Evolutionary conservation across 2,888 invertebrate genomes (phyloP).

Genomic region (Acleris literana): DNA sequence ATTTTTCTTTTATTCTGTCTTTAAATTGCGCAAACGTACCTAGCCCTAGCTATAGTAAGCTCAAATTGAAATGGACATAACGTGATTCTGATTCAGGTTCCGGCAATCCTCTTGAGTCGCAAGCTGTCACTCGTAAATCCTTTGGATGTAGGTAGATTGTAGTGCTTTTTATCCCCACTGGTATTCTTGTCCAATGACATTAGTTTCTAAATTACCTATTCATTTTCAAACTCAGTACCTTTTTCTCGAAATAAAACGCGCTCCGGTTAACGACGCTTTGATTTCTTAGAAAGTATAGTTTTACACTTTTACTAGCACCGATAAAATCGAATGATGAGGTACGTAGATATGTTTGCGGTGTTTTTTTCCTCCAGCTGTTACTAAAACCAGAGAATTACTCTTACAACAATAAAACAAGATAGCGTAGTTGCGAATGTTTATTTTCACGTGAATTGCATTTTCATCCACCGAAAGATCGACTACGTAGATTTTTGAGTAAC

Average conservation of each 20-base stretch:
- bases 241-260: slow-evolving; percentile 14
- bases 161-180: slow-evolving; percentile 7
- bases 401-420: slow-evolving; percentile 22
- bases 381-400: slow-evolving; percentile 10
- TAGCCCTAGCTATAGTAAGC: neutral
- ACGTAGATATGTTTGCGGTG: slow-evolving; percentile 20
- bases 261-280: slow-evolving; percentile 26
- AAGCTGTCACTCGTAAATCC: neutral
- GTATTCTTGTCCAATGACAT: neutral
- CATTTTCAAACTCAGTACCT: slow-evolving; percentile 2
- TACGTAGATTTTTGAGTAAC: slow-evolving; percentile 4
- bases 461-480: slow-evolving; percentile 1
- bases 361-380: slow-evolving; percentile 26
- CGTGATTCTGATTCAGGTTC: neutral
- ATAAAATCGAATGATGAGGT: slow-evolving; percentile 29
- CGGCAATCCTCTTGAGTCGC: neutral
- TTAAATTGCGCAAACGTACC: too few relatives aligned
- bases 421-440: slow-evolving; percentile 22
- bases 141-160: neutral
- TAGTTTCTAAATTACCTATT: slow-evolving; percentile 2
- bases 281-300: slow-evolving; percentile 21
- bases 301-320: slow-evolving; percentile 24
- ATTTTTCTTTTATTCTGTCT: too few relatives aligned
- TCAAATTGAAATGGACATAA: neutral
- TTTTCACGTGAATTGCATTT: slow-evolving; percentile 21